phyloP scores from a whole-genome alignment of 2,888 invertebrate species.

The Microctonus aethiopoides region DNA sequence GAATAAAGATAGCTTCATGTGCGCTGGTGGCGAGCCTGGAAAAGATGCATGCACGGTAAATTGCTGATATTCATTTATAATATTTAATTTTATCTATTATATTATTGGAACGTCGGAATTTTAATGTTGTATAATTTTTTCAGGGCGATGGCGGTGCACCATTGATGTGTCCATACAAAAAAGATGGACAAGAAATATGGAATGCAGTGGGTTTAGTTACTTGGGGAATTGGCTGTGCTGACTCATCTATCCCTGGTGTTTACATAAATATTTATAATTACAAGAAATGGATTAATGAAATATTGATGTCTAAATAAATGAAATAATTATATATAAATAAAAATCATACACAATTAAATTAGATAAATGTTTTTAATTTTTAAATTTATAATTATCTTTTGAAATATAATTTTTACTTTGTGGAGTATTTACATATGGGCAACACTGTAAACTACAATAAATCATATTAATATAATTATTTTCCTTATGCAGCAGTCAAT shows the following conservation, averaged over 20 bases:
- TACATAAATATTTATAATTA: constrained; percentile 80
- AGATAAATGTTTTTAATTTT: no score
- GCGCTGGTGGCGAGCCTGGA: constrained; percentile 81
- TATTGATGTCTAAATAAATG: constrained; percentile 35
- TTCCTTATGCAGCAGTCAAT: constrained; percentile 29
- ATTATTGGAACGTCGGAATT: constrained; percentile 53
- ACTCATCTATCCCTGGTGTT: constrained; percentile 78
- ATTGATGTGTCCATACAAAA: constrained; percentile 72
- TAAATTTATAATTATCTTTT: no score
- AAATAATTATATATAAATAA: no score
- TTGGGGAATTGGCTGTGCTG: constrained; percentile 82
- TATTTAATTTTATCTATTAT: constrained; percentile 14
- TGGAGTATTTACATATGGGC: no score
- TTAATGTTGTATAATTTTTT: neutral
- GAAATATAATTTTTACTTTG: no score
- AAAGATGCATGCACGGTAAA: constrained; percentile 84
- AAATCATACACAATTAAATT: no score
- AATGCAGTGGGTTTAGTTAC: constrained; percentile 76
- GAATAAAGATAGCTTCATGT: constrained; percentile 77
- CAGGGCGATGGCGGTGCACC: constrained; percentile 83
- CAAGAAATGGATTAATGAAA: constrained; percentile 67
- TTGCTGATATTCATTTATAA: constrained; percentile 25
- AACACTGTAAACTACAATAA: no score
- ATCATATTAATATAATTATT: no score
- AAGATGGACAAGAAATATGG: constrained; percentile 71